Evolutionary conservation across 2,888 invertebrate species (phyloP), one percentile per base, ranked within the genome.

Genomic region (Tipula lateralis): DNA sequence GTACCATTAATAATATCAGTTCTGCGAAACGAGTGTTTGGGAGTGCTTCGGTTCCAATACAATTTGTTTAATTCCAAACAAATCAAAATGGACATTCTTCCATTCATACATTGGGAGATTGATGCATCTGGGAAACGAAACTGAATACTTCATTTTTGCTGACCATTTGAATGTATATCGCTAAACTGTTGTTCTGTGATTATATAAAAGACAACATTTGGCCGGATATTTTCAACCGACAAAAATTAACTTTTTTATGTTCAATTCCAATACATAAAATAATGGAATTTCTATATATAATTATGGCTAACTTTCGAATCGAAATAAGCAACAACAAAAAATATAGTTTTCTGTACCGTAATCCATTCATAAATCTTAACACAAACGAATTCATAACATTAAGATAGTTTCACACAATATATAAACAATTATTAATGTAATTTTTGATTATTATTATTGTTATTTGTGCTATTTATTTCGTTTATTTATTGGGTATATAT

Each of bases 391-490:
- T 24, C 24, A 66, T 66, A 50, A 66, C 66, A 12, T 9, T 66
- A 24, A 24, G 24, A 24, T 66, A 66, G 19, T 66, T 66, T 66
- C 66, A 66, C 66, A 66, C 66, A 66, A 66, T 44, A 44, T 44
- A 16, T 9, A 66, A 66, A 66, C 66, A 66, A 66, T 66, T 66
- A 66, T 66, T 24, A 66, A 66, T 24, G 66, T 66, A 66, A 66
- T 66, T 44, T 44, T 44, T 44, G 44, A 44, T 44, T 44, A 44
- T 44, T 66, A 66, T 24, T 9, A 66, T 66, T 66, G 24, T 66
- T 66, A 66, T 6, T 24, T 66, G 66, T 66, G 66, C 66, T 66
- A 66, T 66, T 66, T n/a, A n/a, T 66, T 66, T 66, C 66, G 66
- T 24, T 24, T 66, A 66, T 66, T 24, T 66, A 24, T 9, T 66